Conservation (phyloP, 2,113 vertebrate species). For the Oncorhynchus clarkii region DNA sequence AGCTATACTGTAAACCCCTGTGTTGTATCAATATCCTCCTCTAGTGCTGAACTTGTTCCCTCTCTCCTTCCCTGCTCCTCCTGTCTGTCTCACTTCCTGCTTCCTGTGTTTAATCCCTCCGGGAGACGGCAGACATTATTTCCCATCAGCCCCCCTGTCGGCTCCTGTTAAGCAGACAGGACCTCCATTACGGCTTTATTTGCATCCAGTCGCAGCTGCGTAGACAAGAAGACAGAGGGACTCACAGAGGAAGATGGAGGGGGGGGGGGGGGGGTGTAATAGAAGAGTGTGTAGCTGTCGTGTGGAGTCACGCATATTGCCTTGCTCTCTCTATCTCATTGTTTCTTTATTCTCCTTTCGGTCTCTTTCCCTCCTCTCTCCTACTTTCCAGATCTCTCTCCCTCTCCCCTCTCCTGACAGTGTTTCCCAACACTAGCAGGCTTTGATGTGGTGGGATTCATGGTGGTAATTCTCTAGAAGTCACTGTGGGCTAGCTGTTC, state of each 20-base stretch:
- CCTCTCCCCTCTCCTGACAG: not conserved
- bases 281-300: slow-evolving; percentile 6
- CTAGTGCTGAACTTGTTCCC: not conserved
- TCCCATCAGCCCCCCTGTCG: slow-evolving; percentile 59
- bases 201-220: slow-evolving; percentile 40
- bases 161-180: slow-evolving; percentile 52
- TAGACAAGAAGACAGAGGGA: slow-evolving; percentile 9
- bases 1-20: not conserved
- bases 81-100: slow-evolving; percentile 42
- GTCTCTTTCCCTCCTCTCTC: slow-evolving; percentile 1
- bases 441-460: not conserved
- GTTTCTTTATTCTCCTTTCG: not conserved
- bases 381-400: not conserved
- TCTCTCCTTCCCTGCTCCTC: slow-evolving; percentile 19
- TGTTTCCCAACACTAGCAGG: not conserved
- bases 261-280: not conserved
- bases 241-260: not conserved
- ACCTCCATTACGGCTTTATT: slow-evolving; percentile 45
- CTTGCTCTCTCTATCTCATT: not conserved
- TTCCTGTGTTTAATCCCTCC: slow-evolving; percentile 50
- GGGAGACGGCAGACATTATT: slow-evolving; percentile 56
- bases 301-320: slow-evolving; percentile 16
- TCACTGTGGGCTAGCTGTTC: not conserved
- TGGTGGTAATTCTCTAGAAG: not conserved
- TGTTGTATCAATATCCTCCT: slow-evolving; percentile 5